Percentiles rank a stretch among this genome's conserved stretches.
Conservation (phyloP, 2,888 invertebrate genomes). For the Sinhomidia bicolor region DNA sequence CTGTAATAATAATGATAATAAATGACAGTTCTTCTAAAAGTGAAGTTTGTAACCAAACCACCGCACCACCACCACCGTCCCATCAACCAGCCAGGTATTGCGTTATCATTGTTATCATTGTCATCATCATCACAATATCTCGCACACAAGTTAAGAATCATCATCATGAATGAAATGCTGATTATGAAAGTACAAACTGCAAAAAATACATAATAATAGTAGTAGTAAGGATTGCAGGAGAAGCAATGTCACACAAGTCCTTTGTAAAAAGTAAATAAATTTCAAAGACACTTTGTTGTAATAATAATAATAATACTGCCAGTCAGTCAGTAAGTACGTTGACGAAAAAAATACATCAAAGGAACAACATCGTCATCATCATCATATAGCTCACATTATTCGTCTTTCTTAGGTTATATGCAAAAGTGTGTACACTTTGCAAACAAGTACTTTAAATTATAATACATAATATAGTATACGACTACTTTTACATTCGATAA, state of each 20-base stretch:
- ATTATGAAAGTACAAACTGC: slow-evolving; percentile 22
- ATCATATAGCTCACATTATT: neutral
- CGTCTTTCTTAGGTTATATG: neutral
- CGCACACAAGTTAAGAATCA: neutral
- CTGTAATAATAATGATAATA: no score
- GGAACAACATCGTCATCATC: slow-evolving; percentile 2
- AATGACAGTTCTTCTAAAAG: neutral
- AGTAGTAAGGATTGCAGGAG: neutral
- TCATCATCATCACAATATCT: neutral
- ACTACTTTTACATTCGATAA: neutral
- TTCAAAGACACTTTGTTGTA: slow-evolving; percentile 30
- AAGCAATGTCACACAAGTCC: slow-evolving; percentile 10
- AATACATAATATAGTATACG: neutral
- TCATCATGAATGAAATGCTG: slow-evolving; percentile 14
- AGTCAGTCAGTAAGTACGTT: neutral
- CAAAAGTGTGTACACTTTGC: neutral
- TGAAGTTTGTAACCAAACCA: neutral
- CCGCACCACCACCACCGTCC: no score
- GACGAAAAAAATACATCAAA: slow-evolving; percentile 14
- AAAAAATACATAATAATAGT: no score
- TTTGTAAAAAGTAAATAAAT: neutral
- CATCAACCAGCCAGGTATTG: slow-evolving; percentile 11
- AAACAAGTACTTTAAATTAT: neutral
- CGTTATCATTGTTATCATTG: neutral
- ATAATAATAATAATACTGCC: no score